phyloP scores from a whole-genome alignment of 2,797 vertebrate genomes.

The Hapalemur alaotrensis region DNA sequence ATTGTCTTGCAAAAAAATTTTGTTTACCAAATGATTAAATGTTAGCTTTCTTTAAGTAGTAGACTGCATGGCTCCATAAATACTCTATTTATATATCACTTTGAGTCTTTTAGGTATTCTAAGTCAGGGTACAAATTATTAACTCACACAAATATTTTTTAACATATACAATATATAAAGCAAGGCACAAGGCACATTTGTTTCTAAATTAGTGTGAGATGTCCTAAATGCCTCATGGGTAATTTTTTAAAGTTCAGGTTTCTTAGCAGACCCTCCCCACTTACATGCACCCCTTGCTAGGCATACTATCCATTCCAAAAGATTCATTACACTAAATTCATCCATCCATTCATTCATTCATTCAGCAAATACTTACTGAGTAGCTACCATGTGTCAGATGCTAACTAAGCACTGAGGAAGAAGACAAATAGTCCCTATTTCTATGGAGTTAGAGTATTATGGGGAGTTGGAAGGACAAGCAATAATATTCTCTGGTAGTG shows the following conservation, averaged over 20 bases:
- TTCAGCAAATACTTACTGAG: background rate
- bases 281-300: background rate
- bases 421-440: background rate
- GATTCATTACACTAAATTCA: background rate
- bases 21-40: slow-evolving; percentile 16
- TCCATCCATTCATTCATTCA: background rate
- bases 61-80: background rate
- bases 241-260: background rate
- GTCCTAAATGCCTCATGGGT: background rate
- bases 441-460: background rate
- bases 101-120: background rate
- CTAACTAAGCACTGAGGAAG: background rate
- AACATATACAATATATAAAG: background rate
- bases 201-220: background rate
- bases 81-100: background rate
- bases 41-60: background rate
- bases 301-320: background rate
- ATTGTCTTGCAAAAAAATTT: background rate
- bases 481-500: background rate
- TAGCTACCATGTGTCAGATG: background rate
- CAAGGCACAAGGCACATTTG: background rate
- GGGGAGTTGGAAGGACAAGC: background rate
- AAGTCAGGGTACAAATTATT: background rate
- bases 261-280: background rate
- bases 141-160: background rate